These are phyloP conservation scores for Hydrophis major DNA, from an alignment of 2,797 vertebrate species.

Conservation along the genomic window DNA sequence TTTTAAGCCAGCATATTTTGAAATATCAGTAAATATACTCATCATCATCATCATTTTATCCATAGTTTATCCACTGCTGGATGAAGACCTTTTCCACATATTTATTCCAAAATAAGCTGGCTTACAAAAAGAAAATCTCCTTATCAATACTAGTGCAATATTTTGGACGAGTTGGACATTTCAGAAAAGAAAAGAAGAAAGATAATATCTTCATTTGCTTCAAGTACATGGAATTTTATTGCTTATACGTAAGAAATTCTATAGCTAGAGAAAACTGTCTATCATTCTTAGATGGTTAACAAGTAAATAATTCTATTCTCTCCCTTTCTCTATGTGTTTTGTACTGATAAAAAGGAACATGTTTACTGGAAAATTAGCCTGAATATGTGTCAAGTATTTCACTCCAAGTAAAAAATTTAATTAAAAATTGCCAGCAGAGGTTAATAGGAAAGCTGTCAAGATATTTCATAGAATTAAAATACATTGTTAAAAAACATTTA, in stretches of 20 bases:
- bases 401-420: constrained; percentile 29
- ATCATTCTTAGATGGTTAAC: not conserved
- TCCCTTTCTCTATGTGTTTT: not conserved
- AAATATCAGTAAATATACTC: not conserved
- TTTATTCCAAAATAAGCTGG: not conserved
- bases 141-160: not conserved
- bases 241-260: not conserved
- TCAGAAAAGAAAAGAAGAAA: not conserved
- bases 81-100: too few relatives aligned
- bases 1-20: not conserved
- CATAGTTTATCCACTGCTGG: too few relatives aligned
- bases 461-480: constrained; percentile 24
- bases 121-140: not conserved
- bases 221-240: not conserved
- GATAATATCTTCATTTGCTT: not conserved
- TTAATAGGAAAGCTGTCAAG: constrained; percentile 51
- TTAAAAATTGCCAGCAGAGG: constrained; percentile 42
- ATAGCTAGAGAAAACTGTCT: not conserved
- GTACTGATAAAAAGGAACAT: constrained; percentile 20
- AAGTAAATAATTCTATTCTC: not conserved
- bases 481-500: constrained; percentile 28
- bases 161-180: not conserved
- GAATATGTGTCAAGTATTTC: constrained; percentile 31
- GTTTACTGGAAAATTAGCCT: constrained; percentile 37
- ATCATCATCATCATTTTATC: too few relatives aligned